Base-by-base conservation (phyloP, 2,888 invertebrate genomes). In the Gerris lacustris region DNA sequence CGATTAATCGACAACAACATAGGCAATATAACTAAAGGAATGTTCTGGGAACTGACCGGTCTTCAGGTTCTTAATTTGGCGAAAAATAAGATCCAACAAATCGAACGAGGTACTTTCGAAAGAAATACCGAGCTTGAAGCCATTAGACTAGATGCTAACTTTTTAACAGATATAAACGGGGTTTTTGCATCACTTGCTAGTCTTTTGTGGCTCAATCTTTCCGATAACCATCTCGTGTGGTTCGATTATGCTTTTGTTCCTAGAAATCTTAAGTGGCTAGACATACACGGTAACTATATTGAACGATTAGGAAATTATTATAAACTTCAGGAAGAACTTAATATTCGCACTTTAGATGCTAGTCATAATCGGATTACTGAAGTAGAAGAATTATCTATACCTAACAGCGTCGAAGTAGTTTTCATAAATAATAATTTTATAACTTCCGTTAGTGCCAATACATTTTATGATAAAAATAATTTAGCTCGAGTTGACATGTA, bases 181-280 rank as follows among this genome's bases (percentile, higher is more conserved):
- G 90, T 93, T 73, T 92, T 94, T 79, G 88, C 92, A 55, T 89
- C 92, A 72, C 83, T 95, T 45, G 87, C 90, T n/a, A 90, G 89
- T 75, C 83, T 95, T 73, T 82, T 92, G 78, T 90, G 94, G 89
- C 83, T 95, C 72, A 94, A 94, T 82, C 84, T 94, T 69, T 93
- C 93, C 63, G 92, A 92, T 82, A 94, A 94, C 83, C 92, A 92
- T 82, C 83, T 95, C 78, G 90, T 91, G 76, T 92, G 92, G 92
- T 94, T 95, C 81, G 94, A 94, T 81, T 94, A 92, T 80, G 93
- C 94, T 70, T 92, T 94, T 80, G 89, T 94, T 78, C 94, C 94
- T 44, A 89, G 88, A 75, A 92, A 91, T 81, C 83, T 95, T 71
- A 91, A 92, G 82, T 93, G 92, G 92, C 83, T 95, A 79, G 94